phyloP scores from a whole-genome alignment of 1,140 invertebrate species.

The Achatina immaculata region DNA sequence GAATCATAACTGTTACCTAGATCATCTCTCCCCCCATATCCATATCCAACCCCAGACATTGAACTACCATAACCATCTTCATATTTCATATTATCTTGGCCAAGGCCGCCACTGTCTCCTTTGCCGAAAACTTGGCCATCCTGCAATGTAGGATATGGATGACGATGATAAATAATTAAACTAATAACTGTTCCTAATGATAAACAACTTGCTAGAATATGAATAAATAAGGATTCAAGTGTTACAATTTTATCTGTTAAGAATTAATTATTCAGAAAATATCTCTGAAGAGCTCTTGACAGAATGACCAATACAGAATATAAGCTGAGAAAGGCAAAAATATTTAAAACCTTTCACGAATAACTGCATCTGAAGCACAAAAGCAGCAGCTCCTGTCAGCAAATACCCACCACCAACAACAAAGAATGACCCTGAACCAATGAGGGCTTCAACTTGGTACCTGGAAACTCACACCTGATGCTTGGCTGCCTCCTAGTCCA shows the following conservation, averaged over 20 bases:
- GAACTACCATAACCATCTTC: slow-evolving; percentile 20
- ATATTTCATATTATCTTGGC: slow-evolving; percentile 35
- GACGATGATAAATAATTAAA: background rate
- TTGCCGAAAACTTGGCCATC: slow-evolving; percentile 39
- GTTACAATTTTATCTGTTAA: too few relatives aligned
- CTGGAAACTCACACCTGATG: slow-evolving; percentile 42
- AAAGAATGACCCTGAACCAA: slow-evolving; percentile 35
- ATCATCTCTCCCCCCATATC: slow-evolving; percentile 26
- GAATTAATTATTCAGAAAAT: too few relatives aligned
- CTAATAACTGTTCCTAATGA: background rate
- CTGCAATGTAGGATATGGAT: slow-evolving; percentile 20
- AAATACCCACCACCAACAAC: background rate
- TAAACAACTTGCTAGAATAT: background rate
- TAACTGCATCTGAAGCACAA: too few relatives aligned
- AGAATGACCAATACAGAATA: too few relatives aligned
- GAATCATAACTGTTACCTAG: slow-evolving; percentile 6
- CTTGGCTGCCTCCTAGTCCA: slow-evolving; percentile 31
- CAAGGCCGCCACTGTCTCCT: slow-evolving; percentile 33
- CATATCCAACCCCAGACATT: slow-evolving; percentile 15
- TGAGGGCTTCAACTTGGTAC: slow-evolving; percentile 40
- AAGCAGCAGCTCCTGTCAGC: too few relatives aligned
- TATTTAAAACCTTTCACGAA: too few relatives aligned
- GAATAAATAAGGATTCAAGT: too few relatives aligned
- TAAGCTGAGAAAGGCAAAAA: too few relatives aligned
- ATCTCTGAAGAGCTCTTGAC: too few relatives aligned